These are phyloP conservation scores for Chelonia mydas DNA, from an alignment of 2,797 vertebrate species.

Conservation along the genomic window DNA sequence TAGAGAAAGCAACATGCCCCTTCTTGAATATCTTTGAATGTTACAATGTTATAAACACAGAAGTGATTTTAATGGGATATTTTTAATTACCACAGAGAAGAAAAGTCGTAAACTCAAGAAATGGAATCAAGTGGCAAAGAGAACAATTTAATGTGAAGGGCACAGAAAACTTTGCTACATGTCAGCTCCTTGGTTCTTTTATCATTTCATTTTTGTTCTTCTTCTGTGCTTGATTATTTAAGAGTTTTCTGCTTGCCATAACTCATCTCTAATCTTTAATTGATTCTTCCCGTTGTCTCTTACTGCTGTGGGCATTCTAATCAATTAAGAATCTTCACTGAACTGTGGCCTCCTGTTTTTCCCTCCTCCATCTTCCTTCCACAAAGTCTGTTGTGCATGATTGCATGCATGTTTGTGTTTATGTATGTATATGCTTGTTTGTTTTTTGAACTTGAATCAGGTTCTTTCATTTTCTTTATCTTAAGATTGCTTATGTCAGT, in stretches of 20 bases:
- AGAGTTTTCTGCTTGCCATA: conserved; percentile 60
- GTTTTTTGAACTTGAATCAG: conserved; percentile 42
- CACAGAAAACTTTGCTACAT: background rate
- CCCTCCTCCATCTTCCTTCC: conserved; percentile 44
- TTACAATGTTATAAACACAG: background rate
- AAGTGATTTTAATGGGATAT: conserved; percentile 10
- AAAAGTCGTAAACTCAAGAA: conserved; percentile 1
- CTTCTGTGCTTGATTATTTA: conserved; percentile 22
- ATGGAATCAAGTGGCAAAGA: background rate
- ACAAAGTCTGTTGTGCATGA: conserved; percentile 33
- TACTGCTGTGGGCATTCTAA: conserved; percentile 64
- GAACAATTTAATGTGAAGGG: background rate
- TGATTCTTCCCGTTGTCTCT: conserved; percentile 60
- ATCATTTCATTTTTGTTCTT: background rate
- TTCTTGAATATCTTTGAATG: conserved; percentile 1
- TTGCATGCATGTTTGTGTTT: conserved; percentile 10
- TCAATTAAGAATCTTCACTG: conserved; percentile 71
- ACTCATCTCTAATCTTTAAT: conserved; percentile 67
- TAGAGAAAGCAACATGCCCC: background rate
- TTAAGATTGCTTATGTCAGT: background rate
- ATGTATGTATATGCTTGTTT: background rate
- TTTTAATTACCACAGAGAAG: conserved; percentile 42
- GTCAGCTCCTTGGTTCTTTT: background rate
- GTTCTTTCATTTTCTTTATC: conserved; percentile 52
- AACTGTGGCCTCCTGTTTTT: conserved; percentile 65